phyloP scores from a whole-genome alignment of 64 coral and sea anemone genomes.

The Montipora foliosa region DNA sequence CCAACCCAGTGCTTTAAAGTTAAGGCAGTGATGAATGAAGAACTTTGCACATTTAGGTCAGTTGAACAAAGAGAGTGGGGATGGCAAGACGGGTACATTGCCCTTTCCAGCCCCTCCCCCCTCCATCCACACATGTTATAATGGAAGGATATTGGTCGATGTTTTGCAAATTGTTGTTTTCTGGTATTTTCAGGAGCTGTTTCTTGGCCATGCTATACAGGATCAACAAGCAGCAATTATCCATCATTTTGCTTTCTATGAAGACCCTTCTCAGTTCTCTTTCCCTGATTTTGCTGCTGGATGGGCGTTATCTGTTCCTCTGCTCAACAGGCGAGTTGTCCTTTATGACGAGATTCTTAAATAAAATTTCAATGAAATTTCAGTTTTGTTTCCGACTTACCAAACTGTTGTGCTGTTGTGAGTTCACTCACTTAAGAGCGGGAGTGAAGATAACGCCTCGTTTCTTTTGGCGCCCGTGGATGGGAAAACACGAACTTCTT shows the following conservation, averaged over 20 bases:
- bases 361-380: background rate
- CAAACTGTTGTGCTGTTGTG: background rate
- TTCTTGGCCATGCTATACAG: conserved; percentile 94
- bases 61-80: background rate
- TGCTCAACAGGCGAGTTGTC: conserved; percentile 74
- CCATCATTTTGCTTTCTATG: conserved; percentile 98
- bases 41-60: too few species aligned
- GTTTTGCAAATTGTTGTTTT: too few species aligned
- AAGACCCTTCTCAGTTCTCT: conserved; percentile 93
- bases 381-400: background rate
- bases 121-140: background rate
- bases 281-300: conserved; percentile 99
- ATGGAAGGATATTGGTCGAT: too few species aligned
- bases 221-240: conserved; percentile 88
- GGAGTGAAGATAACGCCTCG: too few species aligned
- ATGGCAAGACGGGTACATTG: background rate
- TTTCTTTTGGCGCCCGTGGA: too few species aligned
- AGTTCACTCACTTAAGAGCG: background rate
- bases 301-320: conserved; percentile 84
- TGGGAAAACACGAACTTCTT: too few species aligned
- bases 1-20: too few species aligned
- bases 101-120: background rate
- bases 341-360: background rate
- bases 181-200: conserved; percentile 59
- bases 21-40: too few species aligned